Evolutionary conservation across 2,113 vertebrate species (phyloP), one percentile per base, ranked within the genome.

Genomic region (Trematocara stigmaticum): DNA sequence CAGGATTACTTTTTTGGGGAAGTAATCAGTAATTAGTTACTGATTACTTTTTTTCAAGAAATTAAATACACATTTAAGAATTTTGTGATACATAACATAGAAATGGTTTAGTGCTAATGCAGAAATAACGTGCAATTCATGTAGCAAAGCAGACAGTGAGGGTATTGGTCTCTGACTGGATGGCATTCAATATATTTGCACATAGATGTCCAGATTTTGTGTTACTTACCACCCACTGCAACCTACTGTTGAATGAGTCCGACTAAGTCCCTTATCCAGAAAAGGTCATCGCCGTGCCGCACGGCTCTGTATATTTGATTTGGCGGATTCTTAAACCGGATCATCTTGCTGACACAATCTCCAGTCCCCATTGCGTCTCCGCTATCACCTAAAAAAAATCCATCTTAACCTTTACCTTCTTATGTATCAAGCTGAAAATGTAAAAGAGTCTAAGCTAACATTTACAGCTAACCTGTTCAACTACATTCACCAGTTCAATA

Each of bases 401-500:
- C 69, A 29, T 1, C 5, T 29, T 47, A 29, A 74, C 13, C 66
- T 71, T 71, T 23, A 71, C 40, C 26, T 71, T 26, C 7, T 16
- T 3, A 16, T 71, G 66, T 26, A 26, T 45, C 38, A 6, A 71
- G 7, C 64, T 23, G n/a, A 42, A 69, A 69, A 69, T 23, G 38
- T 42, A 69, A 35, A 69, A 42, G 6, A 66, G 2, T 40, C 61
- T 40, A 45, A 69, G 9, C n/a, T 26, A 42, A 45, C 11, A 69
- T 26, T 69, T 42, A 15, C 11, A 26, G 12, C n/a, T 1, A 23
- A 23, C 38, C 38, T 1, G 7, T 69, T 69, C 12, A 42, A 6
- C 38, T 23, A 0, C 7, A 23, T 20, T 69, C 3, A 40, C 6
- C 64, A 42, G 35, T 0, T 69, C 35, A 69, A 13, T 6, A 6